Base-by-base conservation (phyloP, 2,797 vertebrate species). In the Yasuhikotakia modesta region DNA sequence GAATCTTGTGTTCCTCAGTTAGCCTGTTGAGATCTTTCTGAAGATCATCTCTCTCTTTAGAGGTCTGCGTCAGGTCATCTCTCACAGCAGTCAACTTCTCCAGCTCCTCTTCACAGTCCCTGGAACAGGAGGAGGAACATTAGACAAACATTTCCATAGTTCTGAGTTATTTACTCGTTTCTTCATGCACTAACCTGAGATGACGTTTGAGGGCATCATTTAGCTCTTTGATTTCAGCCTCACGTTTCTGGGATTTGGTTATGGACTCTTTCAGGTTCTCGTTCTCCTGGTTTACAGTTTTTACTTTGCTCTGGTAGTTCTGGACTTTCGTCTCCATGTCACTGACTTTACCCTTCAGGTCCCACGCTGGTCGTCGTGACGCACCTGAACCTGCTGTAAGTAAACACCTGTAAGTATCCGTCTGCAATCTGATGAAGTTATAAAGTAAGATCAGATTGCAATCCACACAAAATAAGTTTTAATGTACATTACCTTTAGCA, bases 341-440 rank as follows among this genome's bases (percentile, higher is more conserved):
- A 14, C 73, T 88, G 58, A 96, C 86, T 82, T 94, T 96, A 0
- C 95, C 96, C 83, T 94, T 96, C 43, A 96, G 83, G 85, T 97
- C 95, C 95, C 95, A 97, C 5, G 90, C 85, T 0, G 94, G 87
- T 2, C 95, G 93, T 19, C 87, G 92, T 14, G 81, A 48, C 19
- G 73, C 80, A 2, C 82, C 88, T 0, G 79, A 86, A 6, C 67
- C 87, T 80, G 45, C 48, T 70, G 19, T 48, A 76, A 17, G 45
- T 4, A 57, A 17, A 76, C n/a, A 5, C 0, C 1, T 2, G 5
- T 58, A 58, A 58, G 24, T 30, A n/a, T n/a, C n/a, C n/a, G n/a
- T n/a, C n/a, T n/a, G n/a, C n/a, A n/a, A n/a, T n/a, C n/a, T n/a
- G n/a, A n/a, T n/a, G n/a, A n/a, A n/a, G n/a, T n/a, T n/a, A n/a